Evolutionary conservation across 2,113 vertebrate genomes (phyloP).

Genomic region (Amphiprion percula): DNA sequence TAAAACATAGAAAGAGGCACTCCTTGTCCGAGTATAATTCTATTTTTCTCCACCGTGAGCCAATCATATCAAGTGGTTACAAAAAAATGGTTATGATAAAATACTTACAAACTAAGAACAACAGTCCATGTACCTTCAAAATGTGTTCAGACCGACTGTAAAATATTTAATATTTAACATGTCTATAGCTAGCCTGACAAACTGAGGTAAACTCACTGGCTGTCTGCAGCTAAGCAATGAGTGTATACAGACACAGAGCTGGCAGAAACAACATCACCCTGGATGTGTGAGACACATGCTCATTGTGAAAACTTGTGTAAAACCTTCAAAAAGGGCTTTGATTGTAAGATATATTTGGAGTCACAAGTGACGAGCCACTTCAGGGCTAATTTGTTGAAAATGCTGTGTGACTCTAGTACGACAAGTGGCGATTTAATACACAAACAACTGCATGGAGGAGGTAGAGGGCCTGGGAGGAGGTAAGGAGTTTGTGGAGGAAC

Average conservation of each 20-base stretch:
- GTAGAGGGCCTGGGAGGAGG: conserved; percentile 67
- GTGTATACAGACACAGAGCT: conserved; percentile 35
- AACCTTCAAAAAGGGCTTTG: conserved; percentile 35
- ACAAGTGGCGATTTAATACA: conserved; percentile 47
- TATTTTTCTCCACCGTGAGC: conserved; percentile 47
- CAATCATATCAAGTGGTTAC: conserved; percentile 64
- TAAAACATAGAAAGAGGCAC: conserved; percentile 61
- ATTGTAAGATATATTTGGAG: conserved; percentile 61
- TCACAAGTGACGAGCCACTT: conserved; percentile 43
- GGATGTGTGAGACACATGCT: conserved; percentile 42
- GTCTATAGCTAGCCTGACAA: conserved; percentile 40
- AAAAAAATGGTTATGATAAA: conserved; percentile 54
- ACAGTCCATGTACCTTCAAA: conserved; percentile 49
- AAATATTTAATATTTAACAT: conserved; percentile 58
- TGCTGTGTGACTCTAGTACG: conserved; percentile 58
- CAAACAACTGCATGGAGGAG: conserved; percentile 60
- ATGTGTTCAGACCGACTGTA: conserved; percentile 47
- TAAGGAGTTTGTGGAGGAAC: conserved; percentile 77
- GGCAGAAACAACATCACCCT: conserved; percentile 51
- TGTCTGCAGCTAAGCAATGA: conserved; percentile 45
- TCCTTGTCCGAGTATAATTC: conserved; percentile 71
- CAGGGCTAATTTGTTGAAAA: conserved; percentile 48
- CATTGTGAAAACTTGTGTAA: conserved; percentile 17
- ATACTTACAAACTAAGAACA: conserved; percentile 58
- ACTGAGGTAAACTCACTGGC: conserved; percentile 64